Percentiles rank a stretch among this genome's conserved stretches.
These are phyloP conservation scores for Pomatorhinus ruficollis DNA, from an alignment of 2,113 vertebrate species.

Conservation along the genomic window DNA sequence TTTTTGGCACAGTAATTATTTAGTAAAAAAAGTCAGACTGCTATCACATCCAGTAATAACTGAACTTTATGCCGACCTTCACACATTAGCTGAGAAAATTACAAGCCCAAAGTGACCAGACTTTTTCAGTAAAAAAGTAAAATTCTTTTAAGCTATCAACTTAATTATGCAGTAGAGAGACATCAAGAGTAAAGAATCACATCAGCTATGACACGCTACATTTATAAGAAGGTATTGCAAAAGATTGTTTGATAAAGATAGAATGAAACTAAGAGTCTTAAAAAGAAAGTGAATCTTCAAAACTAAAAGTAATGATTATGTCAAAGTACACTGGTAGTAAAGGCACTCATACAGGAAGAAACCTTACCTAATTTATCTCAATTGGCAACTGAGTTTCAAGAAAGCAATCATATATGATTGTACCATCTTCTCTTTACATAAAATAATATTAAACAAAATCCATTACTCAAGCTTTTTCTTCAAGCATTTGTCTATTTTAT, in stretches of 20 bases:
- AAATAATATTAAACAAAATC: neutral
- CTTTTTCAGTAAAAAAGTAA: neutral
- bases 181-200: neutral
- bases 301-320: neutral
- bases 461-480: neutral
- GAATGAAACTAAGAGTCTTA: neutral
- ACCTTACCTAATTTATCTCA: neutral
- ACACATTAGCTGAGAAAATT: constrained; percentile 28
- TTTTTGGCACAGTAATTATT: neutral
- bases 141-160: neutral
- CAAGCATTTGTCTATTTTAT: neutral
- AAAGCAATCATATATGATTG: neutral
- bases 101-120: neutral
- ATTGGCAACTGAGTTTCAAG: neutral
- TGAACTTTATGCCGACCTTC: constrained; percentile 8
- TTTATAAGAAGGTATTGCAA: neutral
- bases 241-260: neutral
- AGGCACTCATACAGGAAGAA: neutral
- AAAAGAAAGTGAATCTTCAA: neutral
- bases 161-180: neutral
- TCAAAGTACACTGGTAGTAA: neutral
- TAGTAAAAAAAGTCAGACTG: neutral
- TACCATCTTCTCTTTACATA: neutral
- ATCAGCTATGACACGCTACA: neutral
- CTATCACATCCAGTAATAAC: neutral